phyloP scores from a whole-genome alignment of 2,113 vertebrate species.

The Coptodon bakossiorum region DNA sequence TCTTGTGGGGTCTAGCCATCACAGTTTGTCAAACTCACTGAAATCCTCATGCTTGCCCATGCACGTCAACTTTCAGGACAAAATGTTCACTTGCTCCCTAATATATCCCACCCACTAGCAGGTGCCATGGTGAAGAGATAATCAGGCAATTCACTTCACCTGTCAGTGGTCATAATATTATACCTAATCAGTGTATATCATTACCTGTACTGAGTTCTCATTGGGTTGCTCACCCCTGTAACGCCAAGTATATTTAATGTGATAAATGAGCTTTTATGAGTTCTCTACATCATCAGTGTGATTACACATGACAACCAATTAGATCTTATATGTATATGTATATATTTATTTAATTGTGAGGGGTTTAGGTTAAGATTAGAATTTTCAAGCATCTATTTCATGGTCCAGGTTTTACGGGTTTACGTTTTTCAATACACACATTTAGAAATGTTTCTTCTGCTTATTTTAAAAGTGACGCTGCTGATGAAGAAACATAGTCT shows the following conservation, averaged over 20 bases:
- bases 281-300: not conserved
- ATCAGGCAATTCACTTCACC: not conserved
- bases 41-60: not conserved
- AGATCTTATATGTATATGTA: not conserved
- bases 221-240: not conserved
- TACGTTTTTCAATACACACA: not conserved
- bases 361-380: not conserved
- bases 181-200: not conserved
- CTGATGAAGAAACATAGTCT: not conserved
- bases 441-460: not conserved
- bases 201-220: not conserved
- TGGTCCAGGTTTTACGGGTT: not conserved
- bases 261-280: not conserved
- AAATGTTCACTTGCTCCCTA: not conserved
- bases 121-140: not conserved
- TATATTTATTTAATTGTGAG: not conserved
- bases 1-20: not conserved
- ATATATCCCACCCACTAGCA: not conserved
- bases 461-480: not conserved
- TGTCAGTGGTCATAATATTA: not conserved
- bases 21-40: not conserved
- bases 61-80: not conserved
- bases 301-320: not conserved
- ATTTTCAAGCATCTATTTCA: not conserved
- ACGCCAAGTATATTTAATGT: not conserved